Evolutionary conservation across 2,113 vertebrate genomes (phyloP).

Genomic region (Bubo bubo): DNA sequence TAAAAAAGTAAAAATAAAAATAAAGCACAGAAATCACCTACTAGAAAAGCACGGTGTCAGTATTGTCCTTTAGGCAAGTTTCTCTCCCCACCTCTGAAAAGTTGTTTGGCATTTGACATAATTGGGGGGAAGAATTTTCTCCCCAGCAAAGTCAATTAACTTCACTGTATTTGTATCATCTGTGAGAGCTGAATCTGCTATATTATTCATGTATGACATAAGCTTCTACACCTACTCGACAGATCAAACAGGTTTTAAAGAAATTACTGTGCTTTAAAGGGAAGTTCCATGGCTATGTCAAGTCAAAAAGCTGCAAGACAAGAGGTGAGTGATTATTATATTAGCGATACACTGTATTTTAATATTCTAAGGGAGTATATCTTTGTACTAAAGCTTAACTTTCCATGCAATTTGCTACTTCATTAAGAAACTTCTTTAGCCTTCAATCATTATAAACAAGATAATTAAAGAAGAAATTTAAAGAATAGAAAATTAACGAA

Average conservation of each 20-base stretch:
- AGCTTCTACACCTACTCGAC: constrained; percentile 25
- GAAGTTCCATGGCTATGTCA: not conserved
- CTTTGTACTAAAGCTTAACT: not conserved
- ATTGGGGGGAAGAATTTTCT: constrained; percentile 50
- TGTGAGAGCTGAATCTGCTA: not conserved
- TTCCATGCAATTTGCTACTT: constrained; percentile 2
- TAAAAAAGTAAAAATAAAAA: not conserved
- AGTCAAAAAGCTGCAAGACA: constrained; percentile 9
- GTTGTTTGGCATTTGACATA: not conserved
- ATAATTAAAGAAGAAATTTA: not conserved
- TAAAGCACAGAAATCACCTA: not conserved
- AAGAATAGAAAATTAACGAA: not conserved
- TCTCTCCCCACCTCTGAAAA: not conserved
- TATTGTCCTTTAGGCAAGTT: not conserved
- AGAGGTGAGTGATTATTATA: constrained; percentile 1
- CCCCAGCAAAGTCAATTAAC: constrained; percentile 28
- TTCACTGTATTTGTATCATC: not conserved
- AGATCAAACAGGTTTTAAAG: constrained; percentile 18
- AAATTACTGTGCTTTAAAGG: constrained; percentile 12
- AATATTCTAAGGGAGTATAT: not conserved
- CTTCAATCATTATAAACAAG: not conserved
- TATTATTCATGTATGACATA: not conserved
- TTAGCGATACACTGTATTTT: not conserved
- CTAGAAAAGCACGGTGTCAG: not conserved
- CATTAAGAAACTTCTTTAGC: not conserved